Conservation (phyloP, 2,797 vertebrate species). For the Peromyscus aztecus region DNA sequence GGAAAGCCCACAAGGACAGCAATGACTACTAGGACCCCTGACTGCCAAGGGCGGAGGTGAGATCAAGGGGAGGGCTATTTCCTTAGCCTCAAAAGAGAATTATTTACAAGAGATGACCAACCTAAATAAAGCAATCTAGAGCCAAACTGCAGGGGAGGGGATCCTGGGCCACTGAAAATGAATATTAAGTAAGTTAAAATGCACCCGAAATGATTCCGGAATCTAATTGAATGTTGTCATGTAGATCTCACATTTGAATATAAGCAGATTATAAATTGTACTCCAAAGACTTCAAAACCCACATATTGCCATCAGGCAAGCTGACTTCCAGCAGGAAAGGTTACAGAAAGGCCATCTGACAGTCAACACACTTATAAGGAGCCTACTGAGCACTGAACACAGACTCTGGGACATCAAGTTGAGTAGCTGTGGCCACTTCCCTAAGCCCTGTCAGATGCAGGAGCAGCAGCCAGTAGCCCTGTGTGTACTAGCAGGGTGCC, state of each 20-base stretch:
- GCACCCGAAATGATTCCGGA: slow-evolving; percentile 66
- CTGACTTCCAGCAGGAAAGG: background rate
- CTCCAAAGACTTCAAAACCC: slow-evolving; percentile 63
- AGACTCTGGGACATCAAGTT: background rate
- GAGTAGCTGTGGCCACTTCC: background rate
- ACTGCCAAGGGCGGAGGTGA: background rate
- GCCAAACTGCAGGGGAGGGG: background rate
- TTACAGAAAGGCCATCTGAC: slow-evolving; percentile 37
- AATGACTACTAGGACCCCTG: background rate
- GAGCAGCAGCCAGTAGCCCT: background rate
- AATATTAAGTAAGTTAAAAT: slow-evolving; percentile 66
- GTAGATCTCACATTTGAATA: slow-evolving; percentile 60
- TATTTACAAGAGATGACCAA: slow-evolving; percentile 9
- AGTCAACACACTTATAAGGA: background rate
- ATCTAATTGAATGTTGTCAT: slow-evolving; percentile 72
- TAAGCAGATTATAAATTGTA: slow-evolving; percentile 66
- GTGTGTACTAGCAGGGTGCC: background rate
- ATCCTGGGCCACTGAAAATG: slow-evolving; percentile 9
- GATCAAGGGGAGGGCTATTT: background rate
- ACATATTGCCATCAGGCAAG: background rate
- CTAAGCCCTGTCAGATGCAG: background rate
- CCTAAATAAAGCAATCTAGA: slow-evolving; percentile 54
- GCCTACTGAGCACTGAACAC: background rate
- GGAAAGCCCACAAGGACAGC: background rate
- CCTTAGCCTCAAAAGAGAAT: background rate